Percentiles rank a stretch among this genome's conserved stretches.
These are phyloP conservation scores for Sebastes schlegelii DNA, from an alignment of 2,113 vertebrate species.

Conservation along the genomic window DNA sequence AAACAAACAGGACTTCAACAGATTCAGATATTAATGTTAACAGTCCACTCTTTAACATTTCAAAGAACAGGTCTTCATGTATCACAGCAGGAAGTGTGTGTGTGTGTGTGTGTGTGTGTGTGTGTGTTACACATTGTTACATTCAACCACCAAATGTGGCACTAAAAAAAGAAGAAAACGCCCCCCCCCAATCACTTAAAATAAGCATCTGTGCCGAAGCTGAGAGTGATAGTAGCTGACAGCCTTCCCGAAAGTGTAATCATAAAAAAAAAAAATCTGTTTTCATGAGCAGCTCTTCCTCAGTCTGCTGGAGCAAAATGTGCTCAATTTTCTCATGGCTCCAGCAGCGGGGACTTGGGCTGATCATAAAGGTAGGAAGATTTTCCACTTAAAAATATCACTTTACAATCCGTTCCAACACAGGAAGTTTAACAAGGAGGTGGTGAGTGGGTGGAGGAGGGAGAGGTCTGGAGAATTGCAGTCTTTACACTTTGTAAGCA, in stretches of 20 bases:
- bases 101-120: not conserved
- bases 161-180: constrained; percentile 17
- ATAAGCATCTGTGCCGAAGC: constrained; percentile 61
- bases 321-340: constrained; percentile 55
- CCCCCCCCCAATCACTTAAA: constrained; percentile 47
- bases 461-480: constrained; percentile 52
- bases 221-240: constrained; percentile 62
- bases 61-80: constrained; percentile 1
- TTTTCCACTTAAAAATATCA: constrained; percentile 62
- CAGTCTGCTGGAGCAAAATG: constrained; percentile 59
- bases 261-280: constrained; percentile 56
- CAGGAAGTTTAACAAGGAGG: constrained; percentile 53
- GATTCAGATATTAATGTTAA: constrained; percentile 3
- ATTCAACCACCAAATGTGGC: constrained; percentile 32
- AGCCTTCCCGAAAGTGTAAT: constrained; percentile 61
- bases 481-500: constrained; percentile 69
- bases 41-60: not conserved
- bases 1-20: not conserved
- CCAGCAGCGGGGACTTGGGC: constrained; percentile 38
- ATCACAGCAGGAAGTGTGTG: constrained; percentile 1
- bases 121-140: constrained; percentile 46
- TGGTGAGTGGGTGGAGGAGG: constrained; percentile 33
- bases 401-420: constrained; percentile 52
- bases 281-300: constrained; percentile 61
- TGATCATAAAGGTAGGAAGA: constrained; percentile 60